Percentiles rank a stretch among this genome's conserved stretches.
Evolutionary conservation across 2,888 invertebrate genomes (phyloP).

Genomic region (Ormia ochracea): DNA sequence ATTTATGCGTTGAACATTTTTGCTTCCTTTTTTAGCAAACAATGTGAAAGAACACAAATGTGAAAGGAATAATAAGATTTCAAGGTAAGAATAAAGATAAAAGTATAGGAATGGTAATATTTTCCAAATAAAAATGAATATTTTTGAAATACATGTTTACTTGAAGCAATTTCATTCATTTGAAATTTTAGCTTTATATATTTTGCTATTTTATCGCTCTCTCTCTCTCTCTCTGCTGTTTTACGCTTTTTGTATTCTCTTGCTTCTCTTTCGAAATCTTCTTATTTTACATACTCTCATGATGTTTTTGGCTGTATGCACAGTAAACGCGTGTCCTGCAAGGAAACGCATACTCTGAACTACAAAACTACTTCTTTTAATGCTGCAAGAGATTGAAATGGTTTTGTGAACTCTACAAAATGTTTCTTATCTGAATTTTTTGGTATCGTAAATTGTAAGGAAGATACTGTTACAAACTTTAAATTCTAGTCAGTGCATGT

Average conservation of each 20-base stretch:
- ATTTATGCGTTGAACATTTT: slow-evolving; percentile 1
- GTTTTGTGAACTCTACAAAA: slow-evolving; percentile 44
- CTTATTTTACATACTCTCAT: neutral
- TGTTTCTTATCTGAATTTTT: neutral
- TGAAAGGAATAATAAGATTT: neutral
- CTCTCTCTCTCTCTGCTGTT: neutral
- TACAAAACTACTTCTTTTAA: slow-evolving; percentile 48
- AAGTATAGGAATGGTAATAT: neutral
- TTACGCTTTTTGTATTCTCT: no score
- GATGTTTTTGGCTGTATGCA: neutral
- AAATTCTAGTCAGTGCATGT: slow-evolving; percentile 68
- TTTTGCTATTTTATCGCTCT: neutral
- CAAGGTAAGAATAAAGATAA: neutral
- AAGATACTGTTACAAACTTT: slow-evolving; percentile 32
- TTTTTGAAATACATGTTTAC: neutral
- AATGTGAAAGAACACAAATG: neutral
- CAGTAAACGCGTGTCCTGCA: slow-evolving; percentile 29
- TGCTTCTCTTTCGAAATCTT: neutral
- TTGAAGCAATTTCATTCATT: slow-evolving; percentile 10
- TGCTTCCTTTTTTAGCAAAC: slow-evolving; percentile 17
- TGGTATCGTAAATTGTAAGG: slow-evolving; percentile 20
- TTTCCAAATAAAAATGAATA: neutral
- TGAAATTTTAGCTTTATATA: slow-evolving; percentile 11
- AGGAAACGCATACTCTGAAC: slow-evolving; percentile 41
- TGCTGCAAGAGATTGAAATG: slow-evolving; percentile 24